Base-by-base conservation (phyloP, 2,797 vertebrate species). In the Cynodonichthys magdalenae region DNA sequence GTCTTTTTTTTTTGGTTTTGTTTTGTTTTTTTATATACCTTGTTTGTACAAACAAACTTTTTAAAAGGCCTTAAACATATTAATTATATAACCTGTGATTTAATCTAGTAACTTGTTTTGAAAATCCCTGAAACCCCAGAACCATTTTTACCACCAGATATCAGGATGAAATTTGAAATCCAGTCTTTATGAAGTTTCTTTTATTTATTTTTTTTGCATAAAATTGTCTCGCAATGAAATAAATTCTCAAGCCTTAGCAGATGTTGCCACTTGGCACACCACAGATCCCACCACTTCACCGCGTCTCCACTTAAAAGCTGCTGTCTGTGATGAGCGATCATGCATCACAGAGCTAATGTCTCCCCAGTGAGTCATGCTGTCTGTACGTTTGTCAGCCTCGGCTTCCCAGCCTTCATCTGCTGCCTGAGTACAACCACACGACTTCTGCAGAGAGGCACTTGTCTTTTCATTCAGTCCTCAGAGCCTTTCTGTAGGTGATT, bases 351-450 rank as follows among this genome's bases (percentile, higher is more conserved):
- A 80, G 86, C 79, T 89, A 87, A 88, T 86, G 82, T 85, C 79
- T 88, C 89, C 84, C 85, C 85, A 66, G 83, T 89, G 88, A 89
- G 82, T 90, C 89, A 88, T 80, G 77, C 80, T 71, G 71, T 72
- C 75, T 83, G 74, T 80, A 83, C 83, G 83, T 85, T 24, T 77
- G 80, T 83, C 87, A 85, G 72, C 79, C 77, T 72, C 24, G 36
- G 66, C 81, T 79, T 77, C 59, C 65, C 78, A 75, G 79, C 76
- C 82, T 85, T 88, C 77, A 75, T 87, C 84, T 79, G 42, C 64
- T 79, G 83, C 79, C 79, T 83, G 80, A 66, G 75, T 75, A 66
- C 64, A 49, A 64, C 75, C 80, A 66, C 74, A 74, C 76, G 77
- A 81, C 65, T 57, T 55, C 68, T 62, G 67, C 55, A 57, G 69